phyloP scores from a whole-genome alignment of 2,888 invertebrate genomes.

The Zhuqinia jingwanae region DNA sequence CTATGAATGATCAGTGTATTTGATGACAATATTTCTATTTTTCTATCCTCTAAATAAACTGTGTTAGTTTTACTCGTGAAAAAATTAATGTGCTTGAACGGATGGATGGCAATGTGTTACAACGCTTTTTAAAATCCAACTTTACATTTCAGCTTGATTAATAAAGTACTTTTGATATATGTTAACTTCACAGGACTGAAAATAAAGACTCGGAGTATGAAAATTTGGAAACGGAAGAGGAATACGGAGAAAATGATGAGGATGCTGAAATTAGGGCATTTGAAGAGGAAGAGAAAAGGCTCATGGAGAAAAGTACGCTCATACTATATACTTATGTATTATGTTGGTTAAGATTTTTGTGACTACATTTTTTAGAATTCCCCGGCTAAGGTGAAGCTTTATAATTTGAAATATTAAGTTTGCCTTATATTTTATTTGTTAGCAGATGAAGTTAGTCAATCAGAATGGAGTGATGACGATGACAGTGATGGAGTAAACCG shows the following conservation, averaged over 20 bases:
- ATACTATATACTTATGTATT: not conserved
- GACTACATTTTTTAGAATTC: not conserved
- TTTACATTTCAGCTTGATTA: too few relatives aligned
- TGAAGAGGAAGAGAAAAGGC: conserved; percentile 82
- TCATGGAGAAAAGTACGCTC: conserved; percentile 77
- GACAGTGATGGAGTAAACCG: conserved; percentile 86
- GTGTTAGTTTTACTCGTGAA: not conserved
- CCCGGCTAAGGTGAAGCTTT: not conserved
- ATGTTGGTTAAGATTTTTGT: not conserved
- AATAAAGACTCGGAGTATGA: conserved; percentile 80
- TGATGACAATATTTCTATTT: not conserved
- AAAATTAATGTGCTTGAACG: conserved; percentile 25
- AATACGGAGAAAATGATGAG: conserved; percentile 79
- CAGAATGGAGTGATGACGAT: conserved; percentile 90
- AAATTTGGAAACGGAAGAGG: conserved; percentile 80
- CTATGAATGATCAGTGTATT: too few relatives aligned
- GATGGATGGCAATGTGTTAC: conserved; percentile 24
- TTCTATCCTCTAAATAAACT: not conserved
- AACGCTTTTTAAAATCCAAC: not conserved
- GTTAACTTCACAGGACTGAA: conserved; percentile 52
- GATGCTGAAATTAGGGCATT: conserved; percentile 82
- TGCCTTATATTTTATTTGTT: not conserved
- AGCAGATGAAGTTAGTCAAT: conserved; percentile 84
- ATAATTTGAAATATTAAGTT: not conserved
- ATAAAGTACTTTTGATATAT: not conserved